Evolutionary conservation across 2,888 invertebrate species (phyloP), one percentile per base, ranked within the genome.

Genomic region (Nymphalis polychloros): DNA sequence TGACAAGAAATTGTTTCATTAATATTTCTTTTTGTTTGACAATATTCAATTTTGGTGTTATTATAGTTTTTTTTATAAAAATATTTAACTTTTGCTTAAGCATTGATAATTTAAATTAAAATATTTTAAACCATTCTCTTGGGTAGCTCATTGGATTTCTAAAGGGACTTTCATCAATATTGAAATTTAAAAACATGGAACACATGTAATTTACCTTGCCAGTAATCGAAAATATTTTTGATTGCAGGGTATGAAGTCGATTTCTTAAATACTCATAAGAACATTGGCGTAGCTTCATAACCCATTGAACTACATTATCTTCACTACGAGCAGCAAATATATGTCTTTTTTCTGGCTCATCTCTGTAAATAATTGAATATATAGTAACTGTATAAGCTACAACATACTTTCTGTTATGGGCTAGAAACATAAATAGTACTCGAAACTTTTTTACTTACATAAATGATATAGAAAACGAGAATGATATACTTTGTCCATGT

Each of bases 391-490:
- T 6, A 31, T 31, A 31, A 31, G 27, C 0, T 31, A 31, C 23
- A 23, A 23, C 6, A 61, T 20, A 48, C 35, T 31, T 13, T 8
- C 6, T 20, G 13, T 13, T 41, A 41, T 19, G 20, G 53, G 20
- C n/a, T 17, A 49, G 0, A 31, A 35, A 62, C 50, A 31, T 17
- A 17, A 60, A 46, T 16, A 20, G 48, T 23, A 6, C 35, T 55
- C 7, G 46, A 59, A 13, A 4, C 13, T 41, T 41, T 13, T 13
- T 3, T 41, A 89, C 93, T 92, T 81, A 93, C 93, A 92, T 93
- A 80, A 95, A 95, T 70, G 94, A 94, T 82, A 97, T 93, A 55
- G 96, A 96, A 88, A 97, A 96, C 48, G 96, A 95, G 85, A 96
- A 96, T 69, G 95, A 94, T 77, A 94, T 94, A 72, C 94, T 95